Base-by-base conservation (phyloP, 2,888 invertebrate genomes). In the Cerastoderma edule region DNA sequence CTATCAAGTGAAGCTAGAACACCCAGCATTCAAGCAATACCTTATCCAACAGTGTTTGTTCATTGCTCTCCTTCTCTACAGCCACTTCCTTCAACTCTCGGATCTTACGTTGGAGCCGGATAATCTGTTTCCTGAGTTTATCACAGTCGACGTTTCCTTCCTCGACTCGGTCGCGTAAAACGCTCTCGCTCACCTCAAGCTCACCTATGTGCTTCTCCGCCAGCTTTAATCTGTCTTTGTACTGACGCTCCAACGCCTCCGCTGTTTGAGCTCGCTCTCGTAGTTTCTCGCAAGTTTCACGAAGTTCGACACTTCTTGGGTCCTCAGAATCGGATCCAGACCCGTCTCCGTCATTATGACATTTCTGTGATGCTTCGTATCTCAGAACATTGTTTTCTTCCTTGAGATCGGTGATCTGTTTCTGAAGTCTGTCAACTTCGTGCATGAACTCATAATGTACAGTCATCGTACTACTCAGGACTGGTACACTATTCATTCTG, bases 141-240 rank as follows among this genome's bases (percentile, higher is more conserved):
- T 86, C 78, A 30, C 85, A 78, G 63, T 87, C 83, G 19, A 80
- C 85, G n/a, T 85, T 79, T 6, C 85, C 80, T 46, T 87, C 84
- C 33, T 89, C 88, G n/a, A 87, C 82, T 35, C 82, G 77, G 53
- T 89, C 90, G 50, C 88, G 74, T 19, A 85, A 57, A 10, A 83
- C 79, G 27, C 75, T 79, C 67, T 90, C 90, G 70, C 82, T 86
- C 13, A 75, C 74, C 70, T 90, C 90, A 5, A 89, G 78, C 53
- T 89, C 89, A 67, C 85, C 85, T 54, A 89, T 88, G 28, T 88
- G 89, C 44, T 86, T 82, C 66, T 90, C 89, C 22, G 88, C 87
- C 33, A 88, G 83, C 66, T 87, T 88, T 10, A 90, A 71, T 70
- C 88, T 85, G 24, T 89, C 89, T 48, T 84, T 79, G 57, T 84